Conservation (phyloP, 2,113 vertebrate species). For the Cepphus grylle region DNA sequence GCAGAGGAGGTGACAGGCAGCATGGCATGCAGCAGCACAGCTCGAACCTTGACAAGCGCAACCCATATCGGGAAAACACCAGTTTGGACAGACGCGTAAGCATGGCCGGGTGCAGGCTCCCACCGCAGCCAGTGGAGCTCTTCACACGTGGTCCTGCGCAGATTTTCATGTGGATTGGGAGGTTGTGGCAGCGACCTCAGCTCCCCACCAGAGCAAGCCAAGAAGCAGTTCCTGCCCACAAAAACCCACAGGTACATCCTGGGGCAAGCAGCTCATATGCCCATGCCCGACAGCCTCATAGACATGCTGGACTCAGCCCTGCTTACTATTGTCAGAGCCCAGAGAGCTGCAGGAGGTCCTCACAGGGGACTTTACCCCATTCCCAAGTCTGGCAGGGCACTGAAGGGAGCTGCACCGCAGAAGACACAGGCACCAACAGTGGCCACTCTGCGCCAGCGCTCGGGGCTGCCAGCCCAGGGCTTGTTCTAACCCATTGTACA, state of each 20-base stretch:
- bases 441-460: accelerated
- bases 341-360: neutral
- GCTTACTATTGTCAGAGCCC: neutral
- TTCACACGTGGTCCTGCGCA: neutral
- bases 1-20: neutral
- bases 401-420: neutral
- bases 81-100: neutral
- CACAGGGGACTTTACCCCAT: neutral
- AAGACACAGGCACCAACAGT: neutral
- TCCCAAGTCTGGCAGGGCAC: neutral
- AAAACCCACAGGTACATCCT: neutral
- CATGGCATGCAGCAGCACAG: neutral
- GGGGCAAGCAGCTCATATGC: neutral
- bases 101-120: accelerated
- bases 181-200: neutral
- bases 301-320: neutral
- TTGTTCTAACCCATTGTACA: neutral
- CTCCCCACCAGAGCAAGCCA: neutral
- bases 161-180: neutral
- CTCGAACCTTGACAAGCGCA: neutral
- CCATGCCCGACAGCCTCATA: neutral
- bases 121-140: neutral
- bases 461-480: neutral
- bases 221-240: neutral
- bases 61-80: too few relatives aligned